These are phyloP conservation scores for Pelmatolapia mariae DNA, from an alignment of 2,113 vertebrate species.

Conservation along the genomic window DNA sequence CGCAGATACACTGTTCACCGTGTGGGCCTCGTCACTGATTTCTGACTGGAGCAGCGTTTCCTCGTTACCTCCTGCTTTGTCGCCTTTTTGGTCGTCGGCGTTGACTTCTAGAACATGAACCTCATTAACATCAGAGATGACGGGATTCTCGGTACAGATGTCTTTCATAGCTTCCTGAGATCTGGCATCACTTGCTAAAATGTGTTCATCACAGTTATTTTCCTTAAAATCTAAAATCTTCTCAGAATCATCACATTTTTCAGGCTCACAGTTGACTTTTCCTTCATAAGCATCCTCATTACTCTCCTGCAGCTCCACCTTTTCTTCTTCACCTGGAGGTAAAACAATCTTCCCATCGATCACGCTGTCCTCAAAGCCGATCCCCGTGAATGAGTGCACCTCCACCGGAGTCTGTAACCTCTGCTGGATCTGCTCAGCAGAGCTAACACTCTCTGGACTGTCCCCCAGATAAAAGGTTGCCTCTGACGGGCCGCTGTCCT, in stretches of 20 bases:
- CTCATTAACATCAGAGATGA: neutral
- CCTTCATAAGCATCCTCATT: neutral
- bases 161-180: neutral
- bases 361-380: neutral
- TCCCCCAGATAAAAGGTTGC: conserved; percentile 36
- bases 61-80: neutral
- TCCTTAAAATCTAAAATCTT: neutral
- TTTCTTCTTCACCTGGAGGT: neutral
- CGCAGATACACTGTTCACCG: neutral
- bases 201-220: neutral
- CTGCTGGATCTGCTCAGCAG: neutral
- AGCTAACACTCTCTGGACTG: neutral
- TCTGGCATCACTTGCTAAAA: neutral
- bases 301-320: neutral
- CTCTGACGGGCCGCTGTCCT: neutral
- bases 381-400: conserved; percentile 28
- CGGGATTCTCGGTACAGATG: neutral
- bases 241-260: neutral
- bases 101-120: neutral
- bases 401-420: conserved; percentile 41
- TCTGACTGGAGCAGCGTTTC: neutral
- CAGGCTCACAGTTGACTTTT: neutral
- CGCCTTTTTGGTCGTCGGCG: neutral
- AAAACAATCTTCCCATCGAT: neutral
- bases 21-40: neutral